These are phyloP conservation scores for Drosophila chauvacae DNA, from an alignment of 1,140 invertebrate genomes.

Conservation along the genomic window DNA sequence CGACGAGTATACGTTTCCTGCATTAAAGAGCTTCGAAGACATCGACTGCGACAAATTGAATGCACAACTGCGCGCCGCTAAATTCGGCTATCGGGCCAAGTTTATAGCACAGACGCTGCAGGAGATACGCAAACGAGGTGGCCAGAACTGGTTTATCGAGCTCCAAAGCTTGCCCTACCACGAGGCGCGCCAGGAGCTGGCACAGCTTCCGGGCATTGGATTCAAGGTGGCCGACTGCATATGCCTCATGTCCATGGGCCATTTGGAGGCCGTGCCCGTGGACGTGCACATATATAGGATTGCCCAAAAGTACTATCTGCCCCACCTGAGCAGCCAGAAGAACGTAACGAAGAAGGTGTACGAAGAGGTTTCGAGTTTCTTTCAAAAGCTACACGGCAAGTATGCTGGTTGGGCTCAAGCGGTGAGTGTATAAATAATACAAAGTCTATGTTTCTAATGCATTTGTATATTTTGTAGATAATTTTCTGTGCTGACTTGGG, in stretches of 20 bases:
- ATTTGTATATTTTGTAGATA: conserved; percentile 3
- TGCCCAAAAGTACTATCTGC: conserved; percentile 92
- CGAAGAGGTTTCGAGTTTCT: conserved; percentile 92
- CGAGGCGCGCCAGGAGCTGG: conserved; percentile 90
- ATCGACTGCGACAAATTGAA: conserved; percentile 86
- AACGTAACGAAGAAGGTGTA: conserved; percentile 93
- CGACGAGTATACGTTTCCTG: conserved; percentile 93
- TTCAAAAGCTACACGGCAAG: conserved; percentile 92
- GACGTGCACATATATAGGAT: conserved; percentile 99
- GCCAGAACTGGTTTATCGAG: conserved; percentile 89
- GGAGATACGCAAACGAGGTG: conserved; percentile 88
- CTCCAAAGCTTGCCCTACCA: conserved; percentile 89
- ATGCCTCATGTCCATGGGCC: conserved; percentile 97
- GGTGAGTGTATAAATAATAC: conserved; percentile 85
- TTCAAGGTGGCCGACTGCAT: conserved; percentile 99
- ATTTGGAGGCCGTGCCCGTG: conserved; percentile 95
- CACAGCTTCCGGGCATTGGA: conserved; percentile 93
- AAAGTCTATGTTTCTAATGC: not conserved
- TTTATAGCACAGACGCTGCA: conserved; percentile 92
- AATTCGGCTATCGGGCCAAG: conserved; percentile 96
- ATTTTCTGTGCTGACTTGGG: conserved; percentile 29
- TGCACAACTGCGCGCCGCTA: conserved; percentile 89
- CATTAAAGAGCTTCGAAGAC: conserved; percentile 84
- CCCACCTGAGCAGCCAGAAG: conserved; percentile 91
- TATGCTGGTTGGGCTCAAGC: conserved; percentile 98